Base-by-base conservation (phyloP, 1,140 invertebrate species). In the Battus philenor region DNA sequence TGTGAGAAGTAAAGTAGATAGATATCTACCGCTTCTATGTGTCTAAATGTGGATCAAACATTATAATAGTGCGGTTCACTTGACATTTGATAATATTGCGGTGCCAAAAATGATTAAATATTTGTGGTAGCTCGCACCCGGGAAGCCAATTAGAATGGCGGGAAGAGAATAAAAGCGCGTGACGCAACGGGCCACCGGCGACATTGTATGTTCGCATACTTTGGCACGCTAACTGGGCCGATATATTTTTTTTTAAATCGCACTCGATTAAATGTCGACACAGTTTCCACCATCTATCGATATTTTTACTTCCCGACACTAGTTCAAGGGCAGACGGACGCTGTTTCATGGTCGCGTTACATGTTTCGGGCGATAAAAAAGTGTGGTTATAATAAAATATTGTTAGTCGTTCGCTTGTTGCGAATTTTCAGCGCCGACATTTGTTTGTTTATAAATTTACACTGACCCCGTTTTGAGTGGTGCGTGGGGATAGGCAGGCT, bases 271-370 rank as follows among this genome's bases (percentile, higher is more conserved):
- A 36, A 36, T 36, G 33, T 36, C 33, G 33, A 39, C 36, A 39
- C 36, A 39, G 36, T 39, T 39, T 26, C 36, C 36, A 39, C 24
- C 10, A 26, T 24, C 26, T 39, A 54, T 55, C 50, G 39, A 50
- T 31, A 47, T 46, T 32, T 45, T 50, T 54, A 50, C 52, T 38
- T 51, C 34, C 49, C 53, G 52, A 55, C 54, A 57, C 62, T 63
- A 57, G 66, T 69, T 69, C 66, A 64, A 69, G 66, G 63, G 30
- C 59, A 58, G 51, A 53, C 50, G 20, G 20, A 38, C 53, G 51
- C 56, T 49, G 45, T 56, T n/a, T 58, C 59, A 62, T 47, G 59
- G 50, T 16, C 52, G 51, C 39, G 4, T 4, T 27, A 27, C 24
- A 27, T 9, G 24, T 36, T 36, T 36, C 8, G 16, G 33, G 20